These are phyloP conservation scores for Falco novaeseelandiae DNA, from an alignment of 2,797 vertebrate species.

Conservation along the genomic window DNA sequence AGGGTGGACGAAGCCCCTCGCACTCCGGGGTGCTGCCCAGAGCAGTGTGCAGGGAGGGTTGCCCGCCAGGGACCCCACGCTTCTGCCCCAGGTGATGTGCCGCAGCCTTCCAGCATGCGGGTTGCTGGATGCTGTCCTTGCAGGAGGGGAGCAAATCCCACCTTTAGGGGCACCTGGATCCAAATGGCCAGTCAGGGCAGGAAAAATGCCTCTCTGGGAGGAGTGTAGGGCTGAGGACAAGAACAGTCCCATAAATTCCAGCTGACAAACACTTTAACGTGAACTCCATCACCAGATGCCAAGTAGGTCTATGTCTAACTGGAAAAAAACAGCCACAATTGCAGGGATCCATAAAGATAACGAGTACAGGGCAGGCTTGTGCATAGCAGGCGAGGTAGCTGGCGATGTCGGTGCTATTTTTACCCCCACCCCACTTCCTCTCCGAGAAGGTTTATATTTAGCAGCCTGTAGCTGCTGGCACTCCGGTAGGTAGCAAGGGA, in stretches of 20 bases:
- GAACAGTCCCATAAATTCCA: background rate
- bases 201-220: background rate
- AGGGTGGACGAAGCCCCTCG: fast-evolving
- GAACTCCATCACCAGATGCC: background rate
- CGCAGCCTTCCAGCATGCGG: fast-evolving
- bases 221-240: background rate
- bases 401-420: background rate
- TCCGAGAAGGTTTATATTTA: constrained; percentile 29
- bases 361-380: background rate
- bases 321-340: background rate
- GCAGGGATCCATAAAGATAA: background rate
- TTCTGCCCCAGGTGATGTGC: fast-evolving
- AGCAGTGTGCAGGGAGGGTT: background rate
- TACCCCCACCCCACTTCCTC: background rate
- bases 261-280: background rate
- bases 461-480: background rate
- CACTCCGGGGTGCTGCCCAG: background rate
- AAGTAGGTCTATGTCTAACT: background rate
- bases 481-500: background rate
- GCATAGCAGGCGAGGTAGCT: background rate
- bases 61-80: fast-evolving
- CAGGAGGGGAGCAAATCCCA: background rate
- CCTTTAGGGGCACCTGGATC: background rate
- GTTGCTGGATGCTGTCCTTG: background rate
- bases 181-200: fast-evolving